A percentile compares a stretch with the other conserved stretches of the same genome.
phyloP scores from a whole-genome alignment of 2,113 vertebrate species.

The Salvelinus fontinalis region DNA sequence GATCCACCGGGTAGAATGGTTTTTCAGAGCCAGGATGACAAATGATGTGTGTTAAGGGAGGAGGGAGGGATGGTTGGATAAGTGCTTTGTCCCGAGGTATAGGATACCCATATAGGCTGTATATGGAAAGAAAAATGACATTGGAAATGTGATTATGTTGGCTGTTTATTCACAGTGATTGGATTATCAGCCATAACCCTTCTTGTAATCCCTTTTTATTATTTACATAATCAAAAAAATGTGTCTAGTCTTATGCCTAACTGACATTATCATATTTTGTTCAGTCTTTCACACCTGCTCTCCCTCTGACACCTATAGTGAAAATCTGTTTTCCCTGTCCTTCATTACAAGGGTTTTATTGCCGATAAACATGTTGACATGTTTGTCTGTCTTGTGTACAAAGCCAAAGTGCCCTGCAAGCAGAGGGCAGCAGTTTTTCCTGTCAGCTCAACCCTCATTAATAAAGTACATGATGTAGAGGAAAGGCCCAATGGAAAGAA shows the following conservation, averaged over 20 bases:
- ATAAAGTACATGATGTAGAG: slow-evolving; percentile 27
- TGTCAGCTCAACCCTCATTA: slow-evolving; percentile 31
- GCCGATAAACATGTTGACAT: slow-evolving; percentile 11
- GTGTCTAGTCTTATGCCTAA: background rate
- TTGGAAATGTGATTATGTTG: background rate
- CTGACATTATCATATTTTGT: background rate
- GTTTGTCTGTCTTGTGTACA: background rate
- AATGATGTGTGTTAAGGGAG: background rate
- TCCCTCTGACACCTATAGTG: background rate
- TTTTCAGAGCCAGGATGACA: background rate
- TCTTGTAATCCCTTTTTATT: background rate
- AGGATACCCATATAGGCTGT: background rate
- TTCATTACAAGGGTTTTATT: slow-evolving; percentile 10
- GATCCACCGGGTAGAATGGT: slow-evolving; percentile 26
- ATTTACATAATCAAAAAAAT: background rate
- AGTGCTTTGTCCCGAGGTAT: slow-evolving; percentile 33
- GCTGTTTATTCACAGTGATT: background rate
- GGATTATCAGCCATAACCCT: background rate
- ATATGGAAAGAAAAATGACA: background rate
- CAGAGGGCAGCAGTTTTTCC: slow-evolving; percentile 1
- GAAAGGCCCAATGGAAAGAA: slow-evolving; percentile 49
- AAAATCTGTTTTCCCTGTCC: background rate
- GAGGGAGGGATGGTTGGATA: background rate
- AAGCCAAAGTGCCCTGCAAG: background rate
- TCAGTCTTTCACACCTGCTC: background rate